Conservation (phyloP, 2,113 vertebrate species). For the Leptocoma aspasia region DNA sequence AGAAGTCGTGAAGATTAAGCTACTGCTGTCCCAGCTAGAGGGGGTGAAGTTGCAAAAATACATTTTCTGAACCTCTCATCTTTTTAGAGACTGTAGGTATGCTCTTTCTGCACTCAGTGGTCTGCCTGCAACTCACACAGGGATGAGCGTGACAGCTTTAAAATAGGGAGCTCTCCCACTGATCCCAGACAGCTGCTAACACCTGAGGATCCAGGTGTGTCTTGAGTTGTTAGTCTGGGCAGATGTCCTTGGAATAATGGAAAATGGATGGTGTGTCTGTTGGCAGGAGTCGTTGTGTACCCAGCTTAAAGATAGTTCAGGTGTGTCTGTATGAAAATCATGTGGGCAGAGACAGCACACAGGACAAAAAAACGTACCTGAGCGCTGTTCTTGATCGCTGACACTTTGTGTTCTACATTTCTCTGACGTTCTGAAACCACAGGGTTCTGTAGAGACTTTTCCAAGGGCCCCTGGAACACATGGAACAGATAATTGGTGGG, state of each 20-base stretch:
- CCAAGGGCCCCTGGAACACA: slow-evolving; percentile 84
- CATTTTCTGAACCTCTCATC: background rate
- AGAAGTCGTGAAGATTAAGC: background rate
- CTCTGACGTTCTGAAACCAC: slow-evolving; percentile 87
- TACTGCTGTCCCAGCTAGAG: background rate
- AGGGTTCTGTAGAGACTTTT: slow-evolving; percentile 89
- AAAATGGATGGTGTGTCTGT: background rate
- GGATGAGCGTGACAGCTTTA: background rate
- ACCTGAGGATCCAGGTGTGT: background rate
- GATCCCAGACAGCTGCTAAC: background rate
- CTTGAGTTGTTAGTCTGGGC: background rate
- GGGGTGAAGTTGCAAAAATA: background rate
- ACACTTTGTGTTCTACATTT: slow-evolving; percentile 87
- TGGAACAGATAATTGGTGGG: background rate
- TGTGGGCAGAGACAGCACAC: background rate
- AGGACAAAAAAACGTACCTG: slow-evolving; percentile 76
- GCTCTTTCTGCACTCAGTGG: background rate
- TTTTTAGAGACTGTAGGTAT: background rate
- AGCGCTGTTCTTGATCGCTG: slow-evolving; percentile 85
- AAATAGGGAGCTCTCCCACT: background rate
- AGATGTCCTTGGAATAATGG: background rate
- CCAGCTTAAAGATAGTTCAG: background rate
- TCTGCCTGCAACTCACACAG: background rate
- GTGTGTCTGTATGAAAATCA: background rate
- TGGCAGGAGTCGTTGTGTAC: background rate